Evolutionary conservation across 2,113 vertebrate genomes (phyloP).

Genomic region (Proterorhinus semilunaris): DNA sequence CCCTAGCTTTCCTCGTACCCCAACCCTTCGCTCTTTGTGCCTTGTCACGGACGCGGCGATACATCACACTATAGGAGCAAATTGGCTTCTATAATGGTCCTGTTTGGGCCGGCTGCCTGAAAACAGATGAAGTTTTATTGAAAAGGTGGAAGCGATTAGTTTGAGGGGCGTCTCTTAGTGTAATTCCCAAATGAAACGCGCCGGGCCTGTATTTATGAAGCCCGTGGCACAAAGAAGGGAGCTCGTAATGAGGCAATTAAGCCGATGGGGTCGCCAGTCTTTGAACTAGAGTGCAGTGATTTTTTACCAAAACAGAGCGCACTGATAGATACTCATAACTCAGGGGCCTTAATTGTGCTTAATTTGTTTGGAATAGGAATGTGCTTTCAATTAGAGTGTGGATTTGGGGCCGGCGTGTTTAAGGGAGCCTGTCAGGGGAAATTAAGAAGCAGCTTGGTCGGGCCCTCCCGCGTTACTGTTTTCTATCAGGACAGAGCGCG

Average conservation of each 20-base stretch:
- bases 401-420: conserved; percentile 88
- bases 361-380: conserved; percentile 99
- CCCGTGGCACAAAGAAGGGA: conserved; percentile 83
- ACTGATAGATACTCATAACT: conserved; percentile 99
- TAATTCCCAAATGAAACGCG: conserved; percentile 94
- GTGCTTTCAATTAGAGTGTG: conserved; percentile 98
- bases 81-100: conserved; percentile 65
- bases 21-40: conserved; percentile 32
- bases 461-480: conserved; percentile 85
- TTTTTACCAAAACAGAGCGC: conserved; percentile 99
- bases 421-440: conserved; percentile 97
- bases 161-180: conserved; percentile 90
- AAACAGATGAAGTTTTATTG: conserved; percentile 82
- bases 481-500: conserved; percentile 84
- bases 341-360: conserved; percentile 99
- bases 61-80: conserved; percentile 66
- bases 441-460: conserved; percentile 96
- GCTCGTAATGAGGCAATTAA: conserved; percentile 99
- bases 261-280: conserved; percentile 86
- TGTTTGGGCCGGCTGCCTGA: conserved; percentile 74
- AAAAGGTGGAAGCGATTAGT: conserved; percentile 98
- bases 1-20: too few species aligned
- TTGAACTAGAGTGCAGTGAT: conserved; percentile 99
- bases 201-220: conserved; percentile 90
- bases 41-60: conserved; percentile 67